Percentiles rank a stretch among this genome's conserved stretches.
Evolutionary conservation across 2,113 vertebrate genomes (phyloP).

Genomic region (Atractosteus spatula): DNA sequence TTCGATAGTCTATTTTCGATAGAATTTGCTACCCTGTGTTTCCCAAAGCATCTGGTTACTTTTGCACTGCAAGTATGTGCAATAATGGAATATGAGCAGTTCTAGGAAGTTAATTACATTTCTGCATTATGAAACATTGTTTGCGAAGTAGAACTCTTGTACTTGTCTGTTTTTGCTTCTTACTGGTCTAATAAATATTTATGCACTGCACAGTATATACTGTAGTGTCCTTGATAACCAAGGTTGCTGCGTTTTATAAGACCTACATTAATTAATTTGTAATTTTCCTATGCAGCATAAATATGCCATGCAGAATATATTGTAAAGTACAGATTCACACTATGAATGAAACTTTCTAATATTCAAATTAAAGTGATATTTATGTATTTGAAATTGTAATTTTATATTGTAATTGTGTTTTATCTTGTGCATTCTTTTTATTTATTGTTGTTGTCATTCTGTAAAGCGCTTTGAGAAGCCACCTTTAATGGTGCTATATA

Average conservation of each 20-base stretch:
- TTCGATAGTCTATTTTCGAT: constrained; percentile 18
- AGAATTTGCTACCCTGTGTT: constrained; percentile 4
- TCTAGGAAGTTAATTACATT: constrained; percentile 37
- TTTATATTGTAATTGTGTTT: too few species aligned
- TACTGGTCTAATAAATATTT: constrained; percentile 41
- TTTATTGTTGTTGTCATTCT: too few species aligned
- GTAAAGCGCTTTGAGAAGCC: too few species aligned
- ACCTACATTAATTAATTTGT: constrained; percentile 28
- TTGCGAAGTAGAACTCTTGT: constrained; percentile 35
- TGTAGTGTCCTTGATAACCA: constrained; percentile 35
- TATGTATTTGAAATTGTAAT: too few species aligned
- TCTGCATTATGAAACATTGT: constrained; percentile 33
- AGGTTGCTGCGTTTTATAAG: constrained; percentile 34
- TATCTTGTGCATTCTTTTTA: too few species aligned
- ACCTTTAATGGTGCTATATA: too few species aligned
- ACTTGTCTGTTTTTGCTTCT: constrained; percentile 31
- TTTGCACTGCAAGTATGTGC: constrained; percentile 12
- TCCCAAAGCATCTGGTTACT: not conserved
- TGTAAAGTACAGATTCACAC: too few species aligned
- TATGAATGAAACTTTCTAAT: too few species aligned
- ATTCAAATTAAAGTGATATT: too few species aligned
- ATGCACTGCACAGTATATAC: constrained; percentile 22
- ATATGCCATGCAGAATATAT: too few species aligned
- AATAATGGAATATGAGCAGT: constrained; percentile 22
- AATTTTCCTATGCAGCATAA: not conserved